A percentile compares a stretch with the other conserved stretches of the same genome.
These are phyloP conservation scores for Scopus umbretta DNA, from an alignment of 2,113 vertebrate genomes.

Conservation along the genomic window DNA sequence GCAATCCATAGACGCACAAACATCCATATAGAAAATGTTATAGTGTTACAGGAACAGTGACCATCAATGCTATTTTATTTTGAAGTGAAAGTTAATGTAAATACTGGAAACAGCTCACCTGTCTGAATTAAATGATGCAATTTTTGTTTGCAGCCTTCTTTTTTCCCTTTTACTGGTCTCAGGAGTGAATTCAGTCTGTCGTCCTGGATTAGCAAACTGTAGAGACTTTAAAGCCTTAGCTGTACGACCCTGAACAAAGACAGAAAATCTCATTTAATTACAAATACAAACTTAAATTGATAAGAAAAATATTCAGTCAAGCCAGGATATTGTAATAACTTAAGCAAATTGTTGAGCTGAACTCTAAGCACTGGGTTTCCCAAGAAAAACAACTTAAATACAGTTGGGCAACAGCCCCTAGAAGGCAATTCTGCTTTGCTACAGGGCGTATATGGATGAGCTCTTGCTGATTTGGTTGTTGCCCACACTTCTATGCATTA, in stretches of 20 bases:
- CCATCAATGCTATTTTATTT: background rate
- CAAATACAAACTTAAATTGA: background rate
- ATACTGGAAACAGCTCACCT: slow-evolving; percentile 55
- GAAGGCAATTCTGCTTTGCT: background rate
- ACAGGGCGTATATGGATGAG: background rate
- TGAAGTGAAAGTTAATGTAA: background rate
- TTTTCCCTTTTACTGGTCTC: slow-evolving; percentile 82
- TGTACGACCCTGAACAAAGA: slow-evolving; percentile 74
- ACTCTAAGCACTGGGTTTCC: background rate
- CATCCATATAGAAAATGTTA: background rate
- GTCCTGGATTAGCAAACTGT: slow-evolving; percentile 81
- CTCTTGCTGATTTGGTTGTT: background rate
- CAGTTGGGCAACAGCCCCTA: background rate
- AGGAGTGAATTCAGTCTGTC: slow-evolving; percentile 79
- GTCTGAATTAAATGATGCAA: slow-evolving; percentile 66
- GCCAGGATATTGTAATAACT: background rate
- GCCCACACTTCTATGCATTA: background rate
- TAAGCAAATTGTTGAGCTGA: background rate
- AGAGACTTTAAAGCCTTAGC: slow-evolving; percentile 82
- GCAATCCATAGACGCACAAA: background rate
- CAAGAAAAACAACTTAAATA: background rate
- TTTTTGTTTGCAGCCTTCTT: slow-evolving; percentile 73
- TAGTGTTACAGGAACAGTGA: background rate
- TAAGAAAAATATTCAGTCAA: background rate
- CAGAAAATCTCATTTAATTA: slow-evolving; percentile 12